Conservation (phyloP, 2,888 invertebrate genomes). For the Dysmachus trigonus region DNA sequence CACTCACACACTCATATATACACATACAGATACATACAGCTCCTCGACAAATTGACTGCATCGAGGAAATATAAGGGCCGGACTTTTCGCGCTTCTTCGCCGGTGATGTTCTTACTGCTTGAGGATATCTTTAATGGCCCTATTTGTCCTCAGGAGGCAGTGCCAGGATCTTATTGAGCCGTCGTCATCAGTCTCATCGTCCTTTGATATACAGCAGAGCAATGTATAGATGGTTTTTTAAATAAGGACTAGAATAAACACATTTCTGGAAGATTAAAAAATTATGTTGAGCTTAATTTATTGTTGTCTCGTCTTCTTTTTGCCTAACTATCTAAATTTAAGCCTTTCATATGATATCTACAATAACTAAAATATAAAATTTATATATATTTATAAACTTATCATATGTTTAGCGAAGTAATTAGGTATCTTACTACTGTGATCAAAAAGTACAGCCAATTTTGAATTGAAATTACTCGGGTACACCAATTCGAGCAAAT, state of each 20-base stretch:
- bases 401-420: too few species aligned
- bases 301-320: too few species aligned
- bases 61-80: neutral
- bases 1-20: neutral
- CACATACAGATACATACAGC: too few species aligned
- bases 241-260: neutral
- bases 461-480: too few species aligned
- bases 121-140: neutral
- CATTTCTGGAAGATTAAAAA: neutral
- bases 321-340: too few species aligned
- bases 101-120: neutral
- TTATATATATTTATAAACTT: too few species aligned
- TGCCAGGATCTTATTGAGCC: neutral
- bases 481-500: too few species aligned
- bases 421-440: too few species aligned
- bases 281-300: too few species aligned
- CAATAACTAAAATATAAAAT: too few species aligned
- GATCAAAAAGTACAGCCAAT: too few species aligned
- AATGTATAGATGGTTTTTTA: neutral
- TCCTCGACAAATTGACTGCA: conserved; percentile 3
- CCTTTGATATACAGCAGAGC: neutral
- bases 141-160: neutral
- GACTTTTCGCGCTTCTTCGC: neutral
- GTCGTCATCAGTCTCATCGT: neutral
- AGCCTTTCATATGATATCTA: too few species aligned